Conservation (phyloP, 2,888 invertebrate species). For the Neoscelio sp. region DNA sequence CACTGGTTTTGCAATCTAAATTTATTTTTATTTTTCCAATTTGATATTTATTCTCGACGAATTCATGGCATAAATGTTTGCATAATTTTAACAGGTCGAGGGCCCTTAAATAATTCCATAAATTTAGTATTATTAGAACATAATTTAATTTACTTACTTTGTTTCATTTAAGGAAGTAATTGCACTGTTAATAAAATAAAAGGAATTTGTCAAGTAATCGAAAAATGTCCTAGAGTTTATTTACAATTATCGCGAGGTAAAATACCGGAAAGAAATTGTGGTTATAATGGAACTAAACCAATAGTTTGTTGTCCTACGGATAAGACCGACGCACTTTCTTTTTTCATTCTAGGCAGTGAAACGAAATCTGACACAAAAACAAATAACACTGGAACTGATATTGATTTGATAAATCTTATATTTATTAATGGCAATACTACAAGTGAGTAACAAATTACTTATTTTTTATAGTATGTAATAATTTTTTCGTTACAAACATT, state of each 20-base stretch:
- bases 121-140: no score
- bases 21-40: no score
- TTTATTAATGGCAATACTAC: background rate
- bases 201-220: slow-evolving; percentile 1
- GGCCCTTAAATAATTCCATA: no score
- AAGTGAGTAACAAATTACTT: no score
- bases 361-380: background rate
- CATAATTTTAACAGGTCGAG: background rate
- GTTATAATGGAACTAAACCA: slow-evolving; percentile 23
- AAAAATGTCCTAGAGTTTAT: slow-evolving; percentile 6
- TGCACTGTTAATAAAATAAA: background rate
- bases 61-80: no score
- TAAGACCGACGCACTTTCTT: slow-evolving; percentile 14
- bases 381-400: slow-evolving; percentile 6
- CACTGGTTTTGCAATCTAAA: no score
- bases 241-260: slow-evolving; percentile 5
- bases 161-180: background rate
- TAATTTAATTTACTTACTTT: no score
- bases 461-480: no score
- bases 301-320: slow-evolving; percentile 32
- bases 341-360: slow-evolving; percentile 26
- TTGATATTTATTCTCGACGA: no score
- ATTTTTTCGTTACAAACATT: no score
- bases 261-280: slow-evolving; percentile 7
- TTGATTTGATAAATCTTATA: background rate